Percentiles rank a stretch among this genome's conserved stretches.
These are phyloP conservation scores for Microctonus aethiopoides DNA, from an alignment of 2,888 invertebrate species.

Conservation along the genomic window DNA sequence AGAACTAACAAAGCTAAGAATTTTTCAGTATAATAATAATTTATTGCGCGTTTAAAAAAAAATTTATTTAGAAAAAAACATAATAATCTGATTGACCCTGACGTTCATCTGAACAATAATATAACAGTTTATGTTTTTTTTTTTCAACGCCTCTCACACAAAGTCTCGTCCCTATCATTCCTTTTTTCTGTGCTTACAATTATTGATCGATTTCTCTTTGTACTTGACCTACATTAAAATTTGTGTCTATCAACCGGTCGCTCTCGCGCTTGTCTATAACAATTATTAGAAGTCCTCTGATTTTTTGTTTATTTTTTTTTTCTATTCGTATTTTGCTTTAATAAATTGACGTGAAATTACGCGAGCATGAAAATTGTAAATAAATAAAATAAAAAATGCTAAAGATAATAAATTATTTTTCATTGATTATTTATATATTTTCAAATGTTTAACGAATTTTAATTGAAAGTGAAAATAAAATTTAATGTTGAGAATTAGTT, in stretches of 20 bases:
- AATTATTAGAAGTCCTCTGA: slow-evolving; percentile 23
- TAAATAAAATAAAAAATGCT: not conserved
- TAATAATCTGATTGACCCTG: slow-evolving; percentile 31
- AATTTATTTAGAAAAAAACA: not conserved
- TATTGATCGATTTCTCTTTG: slow-evolving; percentile 48
- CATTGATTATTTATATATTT: too few relatives aligned
- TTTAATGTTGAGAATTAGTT: not conserved
- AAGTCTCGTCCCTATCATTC: not conserved
- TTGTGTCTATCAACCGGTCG: slow-evolving; percentile 44
- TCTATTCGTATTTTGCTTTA: too few relatives aligned
- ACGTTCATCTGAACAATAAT: too few relatives aligned
- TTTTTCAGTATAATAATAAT: too few relatives aligned
- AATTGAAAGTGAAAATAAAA: not conserved
- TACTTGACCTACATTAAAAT: slow-evolving; percentile 46
- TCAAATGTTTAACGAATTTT: too few relatives aligned
- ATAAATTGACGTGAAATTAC: not conserved
- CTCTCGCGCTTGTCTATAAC: slow-evolving; percentile 10
- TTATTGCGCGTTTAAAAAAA: too few relatives aligned
- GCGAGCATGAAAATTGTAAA: not conserved
- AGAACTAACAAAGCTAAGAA: not conserved
- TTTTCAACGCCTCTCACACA: not conserved
- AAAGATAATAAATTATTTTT: too few relatives aligned
- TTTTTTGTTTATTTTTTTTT: not conserved
- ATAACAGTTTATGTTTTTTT: not conserved
- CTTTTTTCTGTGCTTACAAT: slow-evolving; percentile 4